Percentiles rank a stretch among this genome's conserved stretches.
phyloP scores from a whole-genome alignment of 2,113 vertebrate genomes.

The Zapus hudsonius region DNA sequence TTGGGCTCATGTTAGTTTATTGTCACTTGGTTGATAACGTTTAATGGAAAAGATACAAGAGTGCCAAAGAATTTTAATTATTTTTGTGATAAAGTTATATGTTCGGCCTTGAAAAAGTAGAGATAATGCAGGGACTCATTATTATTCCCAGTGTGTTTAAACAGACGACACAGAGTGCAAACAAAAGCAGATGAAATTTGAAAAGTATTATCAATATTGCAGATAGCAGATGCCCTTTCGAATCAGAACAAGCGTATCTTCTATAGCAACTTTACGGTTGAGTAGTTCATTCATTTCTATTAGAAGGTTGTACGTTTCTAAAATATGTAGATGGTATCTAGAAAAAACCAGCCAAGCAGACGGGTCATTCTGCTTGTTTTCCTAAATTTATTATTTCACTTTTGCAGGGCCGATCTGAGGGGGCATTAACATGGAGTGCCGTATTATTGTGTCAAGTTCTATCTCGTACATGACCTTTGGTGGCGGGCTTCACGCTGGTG shows the following conservation, averaged over 20 bases:
- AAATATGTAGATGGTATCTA: conserved; percentile 93
- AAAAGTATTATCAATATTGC: conserved; percentile 99
- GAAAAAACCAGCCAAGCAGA: conserved; percentile 91
- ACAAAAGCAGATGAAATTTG: conserved; percentile 99
- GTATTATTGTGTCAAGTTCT: conserved; percentile 86
- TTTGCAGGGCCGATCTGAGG: conserved; percentile 85
- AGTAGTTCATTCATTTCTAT: conserved; percentile 99
- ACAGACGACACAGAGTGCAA: conserved; percentile 99
- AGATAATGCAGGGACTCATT: conserved; percentile 99
- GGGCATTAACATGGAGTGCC: conserved; percentile 84
- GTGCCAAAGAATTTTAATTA: conserved; percentile 99
- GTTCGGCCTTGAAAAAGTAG: conserved; percentile 99
- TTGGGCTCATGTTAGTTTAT: conserved; percentile 95
- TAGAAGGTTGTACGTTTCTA: conserved; percentile 97
- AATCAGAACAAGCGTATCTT: conserved; percentile 99
- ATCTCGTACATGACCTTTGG: conserved; percentile 87
- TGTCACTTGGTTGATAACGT: conserved; percentile 97
- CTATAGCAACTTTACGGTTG: conserved; percentile 99
- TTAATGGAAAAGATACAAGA: conserved; percentile 99
- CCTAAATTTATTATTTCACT: conserved; percentile 91
- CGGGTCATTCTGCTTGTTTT: conserved; percentile 92
- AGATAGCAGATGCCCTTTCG: conserved; percentile 99
- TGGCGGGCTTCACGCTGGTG: conserved; percentile 61
- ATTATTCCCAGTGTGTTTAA: conserved; percentile 99
- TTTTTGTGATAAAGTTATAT: conserved; percentile 99